Conservation (phyloP, 2,888 invertebrate genomes). For the Choreutis nemorana region DNA sequence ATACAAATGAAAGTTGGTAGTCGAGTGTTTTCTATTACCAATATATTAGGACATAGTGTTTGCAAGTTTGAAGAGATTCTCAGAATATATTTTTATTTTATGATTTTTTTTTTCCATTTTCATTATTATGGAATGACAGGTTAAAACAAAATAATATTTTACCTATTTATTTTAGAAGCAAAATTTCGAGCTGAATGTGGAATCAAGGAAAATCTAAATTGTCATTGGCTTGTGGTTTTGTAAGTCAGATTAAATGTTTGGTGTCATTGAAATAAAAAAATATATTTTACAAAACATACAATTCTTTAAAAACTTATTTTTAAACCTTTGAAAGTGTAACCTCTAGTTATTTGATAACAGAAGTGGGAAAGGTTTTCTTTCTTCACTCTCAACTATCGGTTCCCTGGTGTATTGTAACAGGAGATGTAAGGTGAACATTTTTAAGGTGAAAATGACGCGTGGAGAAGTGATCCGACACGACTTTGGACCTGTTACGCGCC, state of each 20-base stretch:
- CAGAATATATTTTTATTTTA: not conserved
- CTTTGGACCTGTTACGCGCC: conserved; percentile 21
- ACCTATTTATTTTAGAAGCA: not conserved
- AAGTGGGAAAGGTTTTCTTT: too few relatives aligned
- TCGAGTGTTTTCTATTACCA: too few relatives aligned
- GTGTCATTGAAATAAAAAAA: too few relatives aligned
- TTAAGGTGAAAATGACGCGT: conserved; percentile 22
- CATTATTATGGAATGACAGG: not conserved
- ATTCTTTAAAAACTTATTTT: too few relatives aligned
- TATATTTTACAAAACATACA: too few relatives aligned
- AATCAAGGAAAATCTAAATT: too few relatives aligned
- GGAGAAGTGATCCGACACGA: conserved; percentile 24
- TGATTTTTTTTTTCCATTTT: not conserved
- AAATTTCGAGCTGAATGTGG: not conserved
- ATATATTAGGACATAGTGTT: not conserved
- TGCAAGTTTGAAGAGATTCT: not conserved
- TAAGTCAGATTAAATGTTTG: too few relatives aligned
- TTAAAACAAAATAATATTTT: not conserved
- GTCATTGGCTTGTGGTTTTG: too few relatives aligned
- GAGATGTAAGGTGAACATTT: conserved; percentile 12
- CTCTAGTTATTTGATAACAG: too few relatives aligned
- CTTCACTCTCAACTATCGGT: not conserved
- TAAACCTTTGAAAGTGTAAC: too few relatives aligned
- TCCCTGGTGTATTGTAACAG: not conserved
- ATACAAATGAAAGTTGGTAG: too few relatives aligned